These are phyloP conservation scores for Ammodytes dubius DNA, from an alignment of 2,113 vertebrate genomes.

Conservation along the genomic window DNA sequence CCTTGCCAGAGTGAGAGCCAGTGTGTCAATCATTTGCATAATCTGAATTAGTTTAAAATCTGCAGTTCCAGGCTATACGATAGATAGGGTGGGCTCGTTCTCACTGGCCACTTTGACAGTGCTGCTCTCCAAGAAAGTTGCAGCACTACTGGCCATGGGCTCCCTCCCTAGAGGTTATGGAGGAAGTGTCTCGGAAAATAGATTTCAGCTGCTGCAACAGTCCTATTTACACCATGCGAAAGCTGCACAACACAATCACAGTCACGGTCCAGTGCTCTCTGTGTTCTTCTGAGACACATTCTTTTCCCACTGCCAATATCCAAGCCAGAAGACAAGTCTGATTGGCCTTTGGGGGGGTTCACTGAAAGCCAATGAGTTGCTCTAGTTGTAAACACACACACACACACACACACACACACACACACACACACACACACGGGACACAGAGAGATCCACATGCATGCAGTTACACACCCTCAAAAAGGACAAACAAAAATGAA, in stretches of 20 bases:
- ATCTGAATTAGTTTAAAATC: constrained; percentile 82
- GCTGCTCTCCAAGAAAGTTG: constrained; percentile 38
- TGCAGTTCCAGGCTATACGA: constrained; percentile 54
- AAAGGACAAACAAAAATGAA: constrained; percentile 35
- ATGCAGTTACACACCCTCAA: constrained; percentile 2
- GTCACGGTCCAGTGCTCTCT: constrained; percentile 10
- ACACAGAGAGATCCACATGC: background rate
- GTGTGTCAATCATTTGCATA: constrained; percentile 73
- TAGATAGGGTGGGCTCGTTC: constrained; percentile 37
- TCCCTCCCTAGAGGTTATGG: background rate
- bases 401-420: background rate
- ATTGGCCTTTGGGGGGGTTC: constrained; percentile 44
- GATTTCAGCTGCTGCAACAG: constrained; percentile 34
- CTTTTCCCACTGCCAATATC: constrained; percentile 45
- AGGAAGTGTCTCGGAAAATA: constrained; percentile 38
- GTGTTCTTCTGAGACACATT: constrained; percentile 5
- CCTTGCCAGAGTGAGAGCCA: constrained; percentile 56
- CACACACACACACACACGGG: background rate
- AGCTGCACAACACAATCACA: constrained; percentile 35
- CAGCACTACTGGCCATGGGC: background rate
- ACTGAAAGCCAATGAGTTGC: constrained; percentile 29
- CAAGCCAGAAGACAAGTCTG: background rate
- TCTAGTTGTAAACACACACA: constrained; percentile 11
- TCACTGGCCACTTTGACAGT: constrained; percentile 11
- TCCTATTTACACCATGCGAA: constrained; percentile 22